Conservation (phyloP, 2,113 vertebrate species). For the Dissostichus mawsoni region DNA sequence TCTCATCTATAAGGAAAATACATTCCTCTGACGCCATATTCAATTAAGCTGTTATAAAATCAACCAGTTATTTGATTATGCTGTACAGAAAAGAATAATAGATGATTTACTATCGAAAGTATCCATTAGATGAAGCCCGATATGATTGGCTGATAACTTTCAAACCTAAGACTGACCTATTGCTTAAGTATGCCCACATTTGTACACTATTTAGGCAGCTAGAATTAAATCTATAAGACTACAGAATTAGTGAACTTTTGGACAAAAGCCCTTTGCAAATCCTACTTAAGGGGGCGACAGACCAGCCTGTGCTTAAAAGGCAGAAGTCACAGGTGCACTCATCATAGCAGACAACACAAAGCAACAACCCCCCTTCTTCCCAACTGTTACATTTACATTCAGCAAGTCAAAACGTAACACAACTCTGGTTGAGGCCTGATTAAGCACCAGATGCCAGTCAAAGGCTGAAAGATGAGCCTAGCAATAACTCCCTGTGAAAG, state of each 20-base stretch:
- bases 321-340: conserved; percentile 43
- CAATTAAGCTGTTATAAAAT: background rate
- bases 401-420: background rate
- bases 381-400: background rate
- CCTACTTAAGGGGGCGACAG: background rate
- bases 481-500: conserved; percentile 43
- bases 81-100: background rate
- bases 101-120: background rate
- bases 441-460: conserved; percentile 25
- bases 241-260: background rate
- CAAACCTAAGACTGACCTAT: background rate
- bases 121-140: background rate
- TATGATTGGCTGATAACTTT: background rate
- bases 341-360: conserved; percentile 54
- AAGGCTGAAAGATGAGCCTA: conserved; percentile 33
- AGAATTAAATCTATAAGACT: background rate
- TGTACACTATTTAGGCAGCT: background rate
- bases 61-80: background rate
- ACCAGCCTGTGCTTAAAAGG: conserved; percentile 1
- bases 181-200: background rate
- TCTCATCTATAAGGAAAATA: background rate
- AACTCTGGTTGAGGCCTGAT: conserved; percentile 4
- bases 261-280: background rate
- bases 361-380: conserved; percentile 5
- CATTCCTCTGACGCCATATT: background rate